phyloP scores from a whole-genome alignment of 2,797 vertebrate genomes.

The Tiaroga cobitis region DNA sequence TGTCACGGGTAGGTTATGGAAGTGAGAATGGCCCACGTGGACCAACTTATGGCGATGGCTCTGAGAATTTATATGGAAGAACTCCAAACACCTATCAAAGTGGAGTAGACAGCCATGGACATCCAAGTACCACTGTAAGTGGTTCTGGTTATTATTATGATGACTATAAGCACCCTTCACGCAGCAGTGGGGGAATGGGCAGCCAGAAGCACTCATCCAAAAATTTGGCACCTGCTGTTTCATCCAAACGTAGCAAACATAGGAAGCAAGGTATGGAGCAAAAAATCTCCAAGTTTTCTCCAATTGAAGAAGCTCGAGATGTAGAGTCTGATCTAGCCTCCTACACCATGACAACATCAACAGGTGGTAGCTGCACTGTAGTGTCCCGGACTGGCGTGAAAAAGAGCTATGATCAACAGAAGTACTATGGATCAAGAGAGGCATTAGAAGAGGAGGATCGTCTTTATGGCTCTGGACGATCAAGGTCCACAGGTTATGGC shows the following conservation, averaged over 20 bases:
- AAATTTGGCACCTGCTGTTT: constrained; percentile 92
- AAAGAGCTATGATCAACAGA: constrained; percentile 96
- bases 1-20: constrained; percentile 74
- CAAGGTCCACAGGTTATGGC: constrained; percentile 89
- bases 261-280: constrained; percentile 98
- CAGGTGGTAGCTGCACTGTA: constrained; percentile 86
- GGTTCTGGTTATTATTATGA: constrained; percentile 87
- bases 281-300: constrained; percentile 99
- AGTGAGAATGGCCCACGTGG: constrained; percentile 81
- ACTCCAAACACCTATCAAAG: constrained; percentile 83
- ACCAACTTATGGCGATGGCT: constrained; percentile 87
- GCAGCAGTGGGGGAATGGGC: constrained; percentile 75
- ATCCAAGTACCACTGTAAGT: constrained; percentile 75
- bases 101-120: constrained; percentile 81
- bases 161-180: constrained; percentile 86
- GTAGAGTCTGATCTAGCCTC: constrained; percentile 96
- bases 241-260: constrained; percentile 97
- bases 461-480: constrained; percentile 85
- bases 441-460: constrained; percentile 90
- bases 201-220: constrained; percentile 92
- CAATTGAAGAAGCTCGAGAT: constrained; percentile 97
- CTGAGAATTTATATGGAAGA: constrained; percentile 87
- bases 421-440: constrained; percentile 90
- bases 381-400: constrained; percentile 90
- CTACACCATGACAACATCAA: constrained; percentile 85